These are phyloP conservation scores for Drosophila littoralis DNA, from an alignment of 1,140 invertebrate genomes.

Conservation along the genomic window DNA sequence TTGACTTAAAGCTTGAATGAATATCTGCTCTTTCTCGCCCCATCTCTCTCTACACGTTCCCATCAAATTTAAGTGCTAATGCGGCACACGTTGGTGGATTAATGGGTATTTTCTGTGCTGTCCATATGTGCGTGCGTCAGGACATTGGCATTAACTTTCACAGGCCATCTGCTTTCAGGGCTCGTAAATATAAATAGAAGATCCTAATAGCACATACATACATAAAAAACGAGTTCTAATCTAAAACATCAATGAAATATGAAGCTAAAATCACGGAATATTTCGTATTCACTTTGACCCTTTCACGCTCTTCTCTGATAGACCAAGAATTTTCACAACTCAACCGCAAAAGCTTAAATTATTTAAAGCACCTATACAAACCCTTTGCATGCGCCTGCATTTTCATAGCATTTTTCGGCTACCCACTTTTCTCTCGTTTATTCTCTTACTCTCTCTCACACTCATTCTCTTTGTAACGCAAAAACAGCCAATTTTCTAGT, in stretches of 20 bases:
- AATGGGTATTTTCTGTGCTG: constrained; percentile 27
- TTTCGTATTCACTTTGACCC: too few species aligned
- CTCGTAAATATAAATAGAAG: constrained; percentile 43
- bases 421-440: background rate
- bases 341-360: constrained; percentile 10
- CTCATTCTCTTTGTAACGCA: background rate
- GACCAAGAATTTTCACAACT: background rate
- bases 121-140: background rate
- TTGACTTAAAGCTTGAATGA: constrained; percentile 51
- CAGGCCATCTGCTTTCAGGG: constrained; percentile 39
- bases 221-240: constrained; percentile 8
- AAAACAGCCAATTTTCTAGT: constrained; percentile 70
- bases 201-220: constrained; percentile 1
- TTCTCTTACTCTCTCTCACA: background rate
- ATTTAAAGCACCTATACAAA: constrained; percentile 1
- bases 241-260: too few species aligned
- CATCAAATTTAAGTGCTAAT: constrained; percentile 55
- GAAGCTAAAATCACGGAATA: too few species aligned
- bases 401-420: constrained; percentile 20
- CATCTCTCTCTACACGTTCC: background rate
- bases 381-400: constrained; percentile 4
- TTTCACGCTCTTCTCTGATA: background rate
- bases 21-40: background rate
- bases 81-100: constrained; percentile 45
- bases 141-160: constrained; percentile 45